Percentiles rank a stretch among this genome's conserved stretches.
Evolutionary conservation across 2,888 invertebrate genomes (phyloP).

Genomic region (Hydrotaea diabolus): DNA sequence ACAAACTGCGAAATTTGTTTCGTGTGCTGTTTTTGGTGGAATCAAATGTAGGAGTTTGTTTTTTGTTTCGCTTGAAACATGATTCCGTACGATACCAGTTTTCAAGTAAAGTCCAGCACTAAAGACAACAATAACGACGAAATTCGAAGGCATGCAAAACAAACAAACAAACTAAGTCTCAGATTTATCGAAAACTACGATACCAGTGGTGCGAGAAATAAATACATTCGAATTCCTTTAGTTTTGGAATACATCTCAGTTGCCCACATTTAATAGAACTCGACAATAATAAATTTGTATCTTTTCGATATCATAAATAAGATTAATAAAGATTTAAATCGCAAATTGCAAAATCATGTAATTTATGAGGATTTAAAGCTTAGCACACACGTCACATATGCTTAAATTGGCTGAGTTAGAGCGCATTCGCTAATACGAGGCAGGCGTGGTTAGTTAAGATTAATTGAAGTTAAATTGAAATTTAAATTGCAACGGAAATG

Average conservation of each 20-base stretch:
- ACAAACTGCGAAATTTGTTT: constrained; percentile 13
- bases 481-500: too few relatives aligned
- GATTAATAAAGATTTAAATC: neutral
- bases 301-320: too few relatives aligned
- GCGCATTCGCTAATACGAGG: too few relatives aligned
- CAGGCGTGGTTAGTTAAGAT: too few relatives aligned
- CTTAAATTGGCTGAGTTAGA: too few relatives aligned
- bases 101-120: too few relatives aligned
- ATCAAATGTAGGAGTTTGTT: constrained; percentile 21
- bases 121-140: neutral
- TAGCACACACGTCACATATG: too few relatives aligned
- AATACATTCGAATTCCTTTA: neutral
- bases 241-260: too few relatives aligned
- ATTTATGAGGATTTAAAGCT: neutral
- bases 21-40: neutral
- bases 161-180: constrained; percentile 4
- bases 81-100: constrained; percentile 17
- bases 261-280: too few relatives aligned
- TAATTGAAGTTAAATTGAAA: too few relatives aligned
- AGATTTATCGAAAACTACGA: neutral
- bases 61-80: neutral
- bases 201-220: neutral
- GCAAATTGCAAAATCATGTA: neutral
- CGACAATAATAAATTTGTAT: too few relatives aligned
- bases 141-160: neutral